Conservation (phyloP, 2,888 invertebrate genomes). For the Holacanthella duospinosa region DNA sequence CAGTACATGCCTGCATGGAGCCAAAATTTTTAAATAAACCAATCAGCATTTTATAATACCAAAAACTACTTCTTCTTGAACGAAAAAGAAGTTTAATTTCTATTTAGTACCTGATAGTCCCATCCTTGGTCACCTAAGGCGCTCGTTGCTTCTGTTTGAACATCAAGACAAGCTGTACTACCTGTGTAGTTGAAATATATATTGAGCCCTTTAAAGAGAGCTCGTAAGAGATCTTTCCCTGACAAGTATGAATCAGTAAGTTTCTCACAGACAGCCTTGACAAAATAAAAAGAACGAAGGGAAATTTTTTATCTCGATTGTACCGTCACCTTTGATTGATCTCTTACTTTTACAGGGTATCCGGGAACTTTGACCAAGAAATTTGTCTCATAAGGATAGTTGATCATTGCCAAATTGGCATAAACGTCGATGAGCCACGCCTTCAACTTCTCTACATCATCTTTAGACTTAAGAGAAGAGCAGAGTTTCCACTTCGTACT, state of each 20-base stretch:
- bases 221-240: slow-evolving; percentile 49
- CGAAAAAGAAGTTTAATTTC: no score
- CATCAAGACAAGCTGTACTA: slow-evolving; percentile 56
- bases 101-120: slow-evolving; percentile 77
- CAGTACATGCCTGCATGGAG: slow-evolving; percentile 68
- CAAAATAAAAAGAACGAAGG: no score
- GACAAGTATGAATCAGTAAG: slow-evolving; percentile 43
- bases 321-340: no score
- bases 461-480: slow-evolving; percentile 51
- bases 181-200: slow-evolving; percentile 76
- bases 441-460: slow-evolving; percentile 51
- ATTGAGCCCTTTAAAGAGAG: slow-evolving; percentile 57
- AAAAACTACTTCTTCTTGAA: no score
- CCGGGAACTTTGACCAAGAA: slow-evolving; percentile 76
- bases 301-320: slow-evolving; percentile 1
- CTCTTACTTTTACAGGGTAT: slow-evolving; percentile 59
- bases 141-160: slow-evolving; percentile 48
- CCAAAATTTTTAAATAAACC: no score
- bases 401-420: slow-evolving; percentile 78
- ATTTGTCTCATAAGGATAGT: slow-evolving; percentile 81
- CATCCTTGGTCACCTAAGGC: slow-evolving; percentile 60
- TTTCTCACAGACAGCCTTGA: slow-evolving; percentile 48
- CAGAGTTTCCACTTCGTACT: slow-evolving; percentile 67
- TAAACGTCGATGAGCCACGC: slow-evolving; percentile 63
- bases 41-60: no score